These are phyloP conservation scores for Melanotaenia maccullochi DNA, from an alignment of 2,797 vertebrate species.

Conservation along the genomic window DNA sequence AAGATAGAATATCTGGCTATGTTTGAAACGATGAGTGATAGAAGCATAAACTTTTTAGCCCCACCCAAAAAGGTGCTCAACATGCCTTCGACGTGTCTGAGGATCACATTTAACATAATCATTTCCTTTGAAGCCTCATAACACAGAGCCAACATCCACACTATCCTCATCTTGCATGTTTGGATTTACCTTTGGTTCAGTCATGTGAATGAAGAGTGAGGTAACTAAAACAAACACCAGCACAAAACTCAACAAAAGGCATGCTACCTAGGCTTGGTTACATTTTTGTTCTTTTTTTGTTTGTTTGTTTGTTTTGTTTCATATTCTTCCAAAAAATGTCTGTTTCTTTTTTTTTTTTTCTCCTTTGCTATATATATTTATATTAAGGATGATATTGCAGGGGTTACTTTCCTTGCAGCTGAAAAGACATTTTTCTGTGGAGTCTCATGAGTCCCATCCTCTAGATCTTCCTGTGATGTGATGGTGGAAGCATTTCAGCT, in stretches of 20 bases:
- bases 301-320: slow-evolving; percentile 59
- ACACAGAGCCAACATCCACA: slow-evolving; percentile 45
- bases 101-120: slow-evolving; percentile 35
- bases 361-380: slow-evolving; percentile 50
- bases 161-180: slow-evolving; percentile 47
- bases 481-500: slow-evolving; percentile 81
- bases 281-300: slow-evolving; percentile 47
- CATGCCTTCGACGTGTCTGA: slow-evolving; percentile 51
- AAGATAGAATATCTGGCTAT: slow-evolving; percentile 50
- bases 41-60: slow-evolving; percentile 36
- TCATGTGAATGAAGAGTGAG: slow-evolving; percentile 66
- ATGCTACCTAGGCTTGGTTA: slow-evolving; percentile 83
- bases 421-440: slow-evolving; percentile 64
- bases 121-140: slow-evolving; percentile 63
- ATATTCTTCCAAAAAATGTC: slow-evolving; percentile 41
- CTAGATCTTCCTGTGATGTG: slow-evolving; percentile 56
- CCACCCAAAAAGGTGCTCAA: slow-evolving; percentile 35
- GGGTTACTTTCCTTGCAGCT: slow-evolving; percentile 70
- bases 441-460: slow-evolving; percentile 66
- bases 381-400: slow-evolving; percentile 56
- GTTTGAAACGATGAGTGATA: slow-evolving; percentile 50
- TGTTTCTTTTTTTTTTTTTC: slow-evolving; percentile 39
- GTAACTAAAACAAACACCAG: slow-evolving; percentile 82
- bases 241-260: slow-evolving; percentile 80
- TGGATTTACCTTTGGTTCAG: slow-evolving; percentile 73